These are phyloP conservation scores for Paradoxurus hermaphroditus DNA, from an alignment of 2,113 vertebrate species.

Conservation along the genomic window DNA sequence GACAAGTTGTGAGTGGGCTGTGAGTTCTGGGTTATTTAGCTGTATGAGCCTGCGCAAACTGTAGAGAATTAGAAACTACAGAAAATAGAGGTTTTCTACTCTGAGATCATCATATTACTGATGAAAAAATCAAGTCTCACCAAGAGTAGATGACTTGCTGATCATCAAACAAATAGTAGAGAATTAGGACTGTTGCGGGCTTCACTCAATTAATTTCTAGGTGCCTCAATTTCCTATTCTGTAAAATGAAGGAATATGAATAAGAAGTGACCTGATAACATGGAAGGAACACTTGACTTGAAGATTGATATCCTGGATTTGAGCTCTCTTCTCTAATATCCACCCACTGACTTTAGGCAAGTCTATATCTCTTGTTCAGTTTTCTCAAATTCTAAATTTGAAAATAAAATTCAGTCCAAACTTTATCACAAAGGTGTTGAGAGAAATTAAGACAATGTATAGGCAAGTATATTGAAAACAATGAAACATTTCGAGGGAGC, in stretches of 20 bases:
- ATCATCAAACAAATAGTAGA: not conserved
- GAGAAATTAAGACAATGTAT: not conserved
- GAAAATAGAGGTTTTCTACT: slow-evolving; percentile 11
- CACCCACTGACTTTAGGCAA: not conserved
- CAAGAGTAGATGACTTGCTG: not conserved
- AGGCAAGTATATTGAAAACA: slow-evolving; percentile 33
- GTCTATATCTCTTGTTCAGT: not conserved
- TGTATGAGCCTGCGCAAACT: not conserved
- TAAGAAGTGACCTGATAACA: not conserved
- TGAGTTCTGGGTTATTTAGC: slow-evolving; percentile 1
- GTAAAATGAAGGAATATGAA: not conserved
- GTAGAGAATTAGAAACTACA: not conserved
- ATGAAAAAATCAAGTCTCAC: slow-evolving; percentile 13
- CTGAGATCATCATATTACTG: not conserved
- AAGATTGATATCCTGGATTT: not conserved
- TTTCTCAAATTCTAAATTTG: slow-evolving; percentile 18
- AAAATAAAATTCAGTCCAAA: slow-evolving; percentile 8
- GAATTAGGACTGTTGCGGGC: not conserved
- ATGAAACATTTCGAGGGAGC: not conserved
- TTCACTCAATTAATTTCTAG: not conserved
- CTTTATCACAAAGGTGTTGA: not conserved
- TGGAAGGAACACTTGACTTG: not conserved
- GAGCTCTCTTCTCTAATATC: not conserved
- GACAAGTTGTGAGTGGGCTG: not conserved
- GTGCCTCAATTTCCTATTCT: not conserved